These are phyloP conservation scores for Gymnoscopelus microlampas DNA, from an alignment of 2,797 vertebrate species.

Conservation along the genomic window DNA sequence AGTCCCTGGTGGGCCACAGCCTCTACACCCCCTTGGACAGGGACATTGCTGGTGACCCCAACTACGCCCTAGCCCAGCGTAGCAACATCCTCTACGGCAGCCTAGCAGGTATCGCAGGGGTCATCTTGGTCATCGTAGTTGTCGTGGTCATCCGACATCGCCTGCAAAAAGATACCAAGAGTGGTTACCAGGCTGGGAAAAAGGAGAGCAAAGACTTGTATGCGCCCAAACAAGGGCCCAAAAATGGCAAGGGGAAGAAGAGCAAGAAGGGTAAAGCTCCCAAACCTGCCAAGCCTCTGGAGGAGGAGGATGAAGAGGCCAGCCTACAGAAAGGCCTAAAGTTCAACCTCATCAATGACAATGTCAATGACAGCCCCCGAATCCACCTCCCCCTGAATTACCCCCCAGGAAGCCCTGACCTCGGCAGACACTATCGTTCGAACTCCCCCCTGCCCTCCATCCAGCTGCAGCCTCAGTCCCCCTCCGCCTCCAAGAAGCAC, in stretches of 20 bases:
- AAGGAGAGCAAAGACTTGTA: slow-evolving; percentile 98
- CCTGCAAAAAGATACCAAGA: slow-evolving; percentile 94
- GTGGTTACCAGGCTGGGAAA: slow-evolving; percentile 96
- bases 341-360: slow-evolving; percentile 95
- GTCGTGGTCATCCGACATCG: slow-evolving; percentile 92
- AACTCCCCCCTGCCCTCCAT: slow-evolving; percentile 97
- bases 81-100: slow-evolving; percentile 93
- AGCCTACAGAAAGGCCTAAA: slow-evolving; percentile 94
- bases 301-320: slow-evolving; percentile 94
- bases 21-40: slow-evolving; percentile 93
- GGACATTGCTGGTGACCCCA: slow-evolving; percentile 96
- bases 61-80: slow-evolving; percentile 87
- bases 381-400: slow-evolving; percentile 97
- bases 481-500: slow-evolving; percentile 99
- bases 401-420: slow-evolving; percentile 93
- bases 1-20: slow-evolving; percentile 93
- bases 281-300: slow-evolving; percentile 90
- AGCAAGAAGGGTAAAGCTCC: slow-evolving; percentile 94
- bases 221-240: slow-evolving; percentile 91
- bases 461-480: slow-evolving; percentile 96
- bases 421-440: slow-evolving; percentile 97
- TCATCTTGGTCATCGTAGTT: slow-evolving; percentile 91
- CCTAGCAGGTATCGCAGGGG: slow-evolving; percentile 89
- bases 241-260: slow-evolving; percentile 91
- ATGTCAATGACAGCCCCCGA: slow-evolving; percentile 91